Evolutionary conservation across 2,888 invertebrate species (phyloP).

Genomic region (Pasiphila rectangulata): DNA sequence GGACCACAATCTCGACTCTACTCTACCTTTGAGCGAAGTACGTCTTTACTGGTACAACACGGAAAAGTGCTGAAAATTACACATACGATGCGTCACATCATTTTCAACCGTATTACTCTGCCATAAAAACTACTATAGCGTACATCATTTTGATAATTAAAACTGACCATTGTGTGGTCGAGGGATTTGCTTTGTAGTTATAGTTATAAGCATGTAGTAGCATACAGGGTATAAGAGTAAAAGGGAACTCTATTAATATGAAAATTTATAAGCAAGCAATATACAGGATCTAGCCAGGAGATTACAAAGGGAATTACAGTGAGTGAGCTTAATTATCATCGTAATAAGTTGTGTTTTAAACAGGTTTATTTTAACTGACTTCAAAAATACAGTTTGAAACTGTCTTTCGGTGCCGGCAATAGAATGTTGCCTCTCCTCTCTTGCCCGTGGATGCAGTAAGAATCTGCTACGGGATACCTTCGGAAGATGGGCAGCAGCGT

Average conservation of each 20-base stretch:
- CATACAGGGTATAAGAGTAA: no score
- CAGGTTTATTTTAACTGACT: no score
- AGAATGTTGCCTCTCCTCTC: no score
- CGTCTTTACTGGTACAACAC: background rate
- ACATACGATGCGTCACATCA: background rate
- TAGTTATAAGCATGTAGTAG: background rate
- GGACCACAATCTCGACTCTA: background rate
- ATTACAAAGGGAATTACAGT: no score
- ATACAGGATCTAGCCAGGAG: no score
- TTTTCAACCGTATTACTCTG: background rate
- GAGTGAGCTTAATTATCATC: no score
- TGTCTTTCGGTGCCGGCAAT: no score
- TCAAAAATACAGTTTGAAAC: no score
- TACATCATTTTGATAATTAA: background rate
- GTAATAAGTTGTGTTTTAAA: no score
- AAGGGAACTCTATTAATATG: background rate
- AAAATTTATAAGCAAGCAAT: background rate
- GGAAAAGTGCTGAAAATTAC: background rate
- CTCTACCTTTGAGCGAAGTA: background rate
- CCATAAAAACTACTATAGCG: background rate
- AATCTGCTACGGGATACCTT: no score
- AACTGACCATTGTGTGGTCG: constrained; percentile 1
- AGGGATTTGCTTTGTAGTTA: constrained; percentile 1
- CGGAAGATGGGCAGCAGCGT: no score
- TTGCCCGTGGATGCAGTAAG: no score